Evolutionary conservation across 1,140 invertebrate species (phyloP), one percentile per base, ranked within the genome.

Genomic region (Cherax quadricarinatus): DNA sequence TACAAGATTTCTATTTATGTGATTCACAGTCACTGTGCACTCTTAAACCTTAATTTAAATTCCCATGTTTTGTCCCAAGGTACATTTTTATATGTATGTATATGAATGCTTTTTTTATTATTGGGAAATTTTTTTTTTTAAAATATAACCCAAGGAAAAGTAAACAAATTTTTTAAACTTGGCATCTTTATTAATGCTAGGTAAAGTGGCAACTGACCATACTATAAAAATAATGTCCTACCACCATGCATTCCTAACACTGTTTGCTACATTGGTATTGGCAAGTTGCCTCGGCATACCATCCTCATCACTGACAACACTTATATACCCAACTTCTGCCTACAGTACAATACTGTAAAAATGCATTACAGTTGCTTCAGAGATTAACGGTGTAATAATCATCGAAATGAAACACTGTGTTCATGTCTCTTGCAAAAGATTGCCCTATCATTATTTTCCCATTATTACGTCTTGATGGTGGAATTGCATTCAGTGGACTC

Each of bases 151-250:
- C 53, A 86, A 41, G 84, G 60, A 86, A 86, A 86, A 86, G 41
- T 48, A 86, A 86, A 86, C 66, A 75, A 73, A 86, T 30, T 1
- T 86, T 70, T 41, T 73, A 70, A 86, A 86, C 66, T 12, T 24
- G 62, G 70, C 62, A 86, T 70, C 51, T 86, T 86, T 86, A 86
- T 86, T 86, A 86, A 48, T 86, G 70, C 84, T 70, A 86, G 14
- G 66, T 86, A 73, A 86, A 86, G 60, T 86, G 84, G 84, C 84
- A 86, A 86, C 84, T 86, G 84, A 60, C 84, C 84, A 70, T 51
- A 86, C 84, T 86, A 86, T 86, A 86, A 86, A 86, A 86, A 86
- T 86, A 86, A 86, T 86, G 84, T 62, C 84, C 84, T 86, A 86
- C 84, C 84, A 86, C 84, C 60, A 70, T 41, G 60, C 84, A 86